phyloP scores from a whole-genome alignment of 2,113 vertebrate genomes.

The Centropus unirufus region DNA sequence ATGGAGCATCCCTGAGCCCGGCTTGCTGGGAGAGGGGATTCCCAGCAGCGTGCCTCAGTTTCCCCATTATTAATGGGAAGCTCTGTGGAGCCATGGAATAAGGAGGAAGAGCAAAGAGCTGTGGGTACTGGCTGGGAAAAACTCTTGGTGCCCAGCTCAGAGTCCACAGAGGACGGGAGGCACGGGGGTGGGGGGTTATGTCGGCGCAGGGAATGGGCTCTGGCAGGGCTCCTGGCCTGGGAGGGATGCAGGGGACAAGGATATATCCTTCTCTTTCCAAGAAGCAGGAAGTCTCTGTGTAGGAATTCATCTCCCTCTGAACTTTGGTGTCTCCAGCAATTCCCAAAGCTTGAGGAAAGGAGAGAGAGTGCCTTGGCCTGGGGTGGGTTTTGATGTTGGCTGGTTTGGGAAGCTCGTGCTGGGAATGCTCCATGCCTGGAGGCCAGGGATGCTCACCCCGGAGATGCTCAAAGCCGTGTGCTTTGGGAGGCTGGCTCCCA shows the following conservation, averaged over 20 bases:
- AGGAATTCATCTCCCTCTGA: neutral
- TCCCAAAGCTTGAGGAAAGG: neutral
- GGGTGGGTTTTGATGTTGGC: neutral
- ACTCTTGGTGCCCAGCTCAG: rapidly evolving
- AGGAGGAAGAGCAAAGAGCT: neutral
- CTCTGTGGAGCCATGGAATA: neutral
- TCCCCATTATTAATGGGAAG: rapidly evolving
- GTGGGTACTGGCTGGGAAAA: neutral
- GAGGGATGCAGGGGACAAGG: neutral
- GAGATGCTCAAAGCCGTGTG: rapidly evolving
- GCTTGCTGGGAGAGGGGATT: neutral
- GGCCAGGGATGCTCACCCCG: too few relatives aligned
- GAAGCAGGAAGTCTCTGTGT: neutral
- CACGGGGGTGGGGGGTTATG: rapidly evolving
- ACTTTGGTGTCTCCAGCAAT: neutral
- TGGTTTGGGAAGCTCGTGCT: neutral
- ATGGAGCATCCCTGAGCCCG: rapidly evolving
- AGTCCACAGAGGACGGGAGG: neutral
- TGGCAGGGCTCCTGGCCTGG: neutral
- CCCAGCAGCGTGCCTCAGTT: neutral
- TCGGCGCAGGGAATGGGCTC: rapidly evolving
- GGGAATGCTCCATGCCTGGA: neutral
- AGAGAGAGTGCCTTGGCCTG: neutral
- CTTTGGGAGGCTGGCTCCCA: rapidly evolving
- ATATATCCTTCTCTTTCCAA: neutral